These are phyloP conservation scores for Bombus picipes DNA, from an alignment of 1,140 invertebrate genomes.

Conservation along the genomic window DNA sequence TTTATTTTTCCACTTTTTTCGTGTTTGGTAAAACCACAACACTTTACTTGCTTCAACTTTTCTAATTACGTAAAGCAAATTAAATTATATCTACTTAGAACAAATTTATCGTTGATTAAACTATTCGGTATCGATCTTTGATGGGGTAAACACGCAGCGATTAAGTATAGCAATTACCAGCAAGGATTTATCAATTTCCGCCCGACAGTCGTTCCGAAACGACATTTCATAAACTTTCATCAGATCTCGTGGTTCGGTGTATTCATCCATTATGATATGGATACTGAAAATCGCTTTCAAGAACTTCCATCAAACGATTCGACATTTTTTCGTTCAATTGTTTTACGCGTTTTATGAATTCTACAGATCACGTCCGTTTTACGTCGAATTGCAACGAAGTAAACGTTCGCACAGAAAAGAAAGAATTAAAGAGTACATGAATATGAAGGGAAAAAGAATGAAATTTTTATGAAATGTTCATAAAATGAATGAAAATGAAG, in stretches of 20 bases:
- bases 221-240: constrained; percentile 6
- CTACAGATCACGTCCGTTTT: background rate
- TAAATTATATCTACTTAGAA: background rate
- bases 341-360: background rate
- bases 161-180: constrained; percentile 21
- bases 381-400: background rate
- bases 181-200: constrained; percentile 36
- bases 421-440: background rate
- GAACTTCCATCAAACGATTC: background rate
- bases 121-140: background rate
- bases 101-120: constrained; percentile 3
- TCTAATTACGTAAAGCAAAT: background rate
- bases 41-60: background rate
- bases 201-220: no score
- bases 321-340: background rate
- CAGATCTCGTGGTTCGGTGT: background rate
- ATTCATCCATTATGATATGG: no score
- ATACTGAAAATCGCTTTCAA: background rate
- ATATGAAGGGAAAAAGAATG: background rate
- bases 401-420: background rate
- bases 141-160: background rate
- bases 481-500: background rate
- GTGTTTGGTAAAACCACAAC: background rate
- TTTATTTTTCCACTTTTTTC: background rate
- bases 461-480: background rate